Conservation (phyloP, 2,113 vertebrate genomes). For the Pseudopodoces humilis region DNA sequence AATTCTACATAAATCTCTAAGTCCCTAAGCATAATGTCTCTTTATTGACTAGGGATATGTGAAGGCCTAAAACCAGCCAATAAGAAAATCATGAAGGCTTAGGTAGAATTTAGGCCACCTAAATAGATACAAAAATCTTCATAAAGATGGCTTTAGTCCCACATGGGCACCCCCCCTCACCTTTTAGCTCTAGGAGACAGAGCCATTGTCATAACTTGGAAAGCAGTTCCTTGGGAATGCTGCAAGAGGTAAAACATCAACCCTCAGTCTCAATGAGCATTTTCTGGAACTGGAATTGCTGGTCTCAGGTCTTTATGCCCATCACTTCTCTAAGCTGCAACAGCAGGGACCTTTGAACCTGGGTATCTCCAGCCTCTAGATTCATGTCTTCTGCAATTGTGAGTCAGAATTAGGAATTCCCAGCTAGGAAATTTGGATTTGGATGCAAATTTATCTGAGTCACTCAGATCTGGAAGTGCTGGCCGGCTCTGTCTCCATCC, state of each 20-base stretch:
- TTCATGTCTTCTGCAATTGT: accelerated
- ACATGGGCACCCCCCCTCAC: neutral
- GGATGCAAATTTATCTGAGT: neutral
- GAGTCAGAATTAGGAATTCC: neutral
- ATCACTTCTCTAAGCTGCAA: neutral
- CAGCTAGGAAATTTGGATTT: neutral
- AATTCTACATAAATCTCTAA: slow-evolving; percentile 39
- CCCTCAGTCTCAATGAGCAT: neutral
- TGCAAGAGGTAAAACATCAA: neutral
- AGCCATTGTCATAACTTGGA: neutral
- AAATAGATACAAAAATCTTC: neutral
- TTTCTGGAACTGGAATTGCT: neutral
- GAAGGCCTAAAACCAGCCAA: slow-evolving; percentile 7
- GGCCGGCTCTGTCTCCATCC: neutral
- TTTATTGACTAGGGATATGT: neutral
- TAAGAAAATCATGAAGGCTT: neutral
- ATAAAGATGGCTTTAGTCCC: neutral
- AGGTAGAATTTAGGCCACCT: slow-evolving; percentile 23
- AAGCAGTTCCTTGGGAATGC: neutral
- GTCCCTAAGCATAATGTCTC: slow-evolving; percentile 5
- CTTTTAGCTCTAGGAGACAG: neutral
- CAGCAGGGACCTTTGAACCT: neutral
- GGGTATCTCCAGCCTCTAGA: neutral
- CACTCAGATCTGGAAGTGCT: neutral
- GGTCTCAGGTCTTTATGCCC: neutral